phyloP scores from a whole-genome alignment of 1,140 invertebrate species.

The Cotesia chilonis region DNA sequence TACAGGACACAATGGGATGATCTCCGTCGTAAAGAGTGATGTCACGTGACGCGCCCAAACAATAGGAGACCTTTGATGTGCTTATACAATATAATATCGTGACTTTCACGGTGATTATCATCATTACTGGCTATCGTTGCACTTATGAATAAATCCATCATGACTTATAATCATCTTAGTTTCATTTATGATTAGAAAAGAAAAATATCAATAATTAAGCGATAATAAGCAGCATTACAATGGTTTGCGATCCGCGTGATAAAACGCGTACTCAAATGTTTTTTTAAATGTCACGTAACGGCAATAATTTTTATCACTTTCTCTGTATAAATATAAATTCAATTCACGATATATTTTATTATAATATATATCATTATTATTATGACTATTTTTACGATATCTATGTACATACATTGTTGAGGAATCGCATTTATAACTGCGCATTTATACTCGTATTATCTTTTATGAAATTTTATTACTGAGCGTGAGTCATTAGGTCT shows the following conservation, averaged over 20 bases:
- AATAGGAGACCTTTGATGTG: conserved; percentile 25
- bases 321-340: no score
- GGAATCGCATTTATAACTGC: conserved; percentile 23
- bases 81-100: not conserved
- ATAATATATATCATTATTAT: not conserved
- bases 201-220: not conserved
- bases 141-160: conserved; percentile 2
- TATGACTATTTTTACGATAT: not conserved
- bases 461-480: conserved; percentile 37
- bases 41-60: conserved; percentile 7
- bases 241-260: no score
- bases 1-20: conserved; percentile 7
- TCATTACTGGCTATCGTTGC: not conserved
- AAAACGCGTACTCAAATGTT: no score
- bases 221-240: no score
- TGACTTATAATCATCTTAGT: no score
- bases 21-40: not conserved
- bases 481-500: conserved; percentile 22
- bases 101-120: conserved; percentile 32
- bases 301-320: no score
- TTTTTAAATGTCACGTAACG: no score
- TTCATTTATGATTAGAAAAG: no score
- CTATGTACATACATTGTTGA: conserved; percentile 16
- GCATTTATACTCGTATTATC: conserved; percentile 17
- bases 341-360: no score